These are phyloP conservation scores for Capitulum mitella DNA, from an alignment of 2,888 invertebrate species.

Conservation along the genomic window DNA sequence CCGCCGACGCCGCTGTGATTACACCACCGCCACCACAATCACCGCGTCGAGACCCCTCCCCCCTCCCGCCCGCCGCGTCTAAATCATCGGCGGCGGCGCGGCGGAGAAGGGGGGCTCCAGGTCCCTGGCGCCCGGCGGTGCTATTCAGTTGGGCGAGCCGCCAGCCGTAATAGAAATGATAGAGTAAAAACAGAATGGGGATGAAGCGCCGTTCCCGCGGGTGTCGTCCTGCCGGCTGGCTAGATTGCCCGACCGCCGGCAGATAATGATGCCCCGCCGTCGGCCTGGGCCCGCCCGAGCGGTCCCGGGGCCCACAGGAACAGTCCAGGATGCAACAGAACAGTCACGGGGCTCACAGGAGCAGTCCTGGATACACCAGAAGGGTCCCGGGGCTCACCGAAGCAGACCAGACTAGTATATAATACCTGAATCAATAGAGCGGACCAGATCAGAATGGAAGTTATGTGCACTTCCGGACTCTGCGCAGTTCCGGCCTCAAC, in stretches of 20 bases:
- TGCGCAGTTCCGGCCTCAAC: too few species aligned
- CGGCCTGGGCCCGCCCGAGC: too few species aligned
- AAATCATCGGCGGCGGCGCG: neutral
- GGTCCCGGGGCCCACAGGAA: too few species aligned
- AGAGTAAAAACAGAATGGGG: neutral
- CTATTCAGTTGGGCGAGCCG: neutral
- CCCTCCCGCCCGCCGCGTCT: neutral
- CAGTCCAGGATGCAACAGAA: too few species aligned
- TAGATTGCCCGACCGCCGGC: neutral
- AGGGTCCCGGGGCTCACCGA: too few species aligned
- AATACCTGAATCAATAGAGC: too few species aligned
- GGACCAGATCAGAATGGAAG: too few species aligned
- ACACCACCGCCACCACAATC: neutral
- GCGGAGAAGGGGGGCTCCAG: neutral
- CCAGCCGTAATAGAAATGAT: conserved; percentile 11
- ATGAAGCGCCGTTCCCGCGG: conserved; percentile 15
- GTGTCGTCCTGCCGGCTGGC: neutral
- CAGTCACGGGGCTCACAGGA: too few species aligned
- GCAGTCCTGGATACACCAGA: too few species aligned
- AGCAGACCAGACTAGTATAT: too few species aligned
- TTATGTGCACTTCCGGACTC: too few species aligned
- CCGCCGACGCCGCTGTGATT: neutral
- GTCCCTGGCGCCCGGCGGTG: neutral
- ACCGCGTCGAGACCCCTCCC: neutral
- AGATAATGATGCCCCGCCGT: neutral